Evolutionary conservation across 2,888 invertebrate genomes (phyloP), one percentile per base, ranked within the genome.

Genomic region (Nebria brevicollis): DNA sequence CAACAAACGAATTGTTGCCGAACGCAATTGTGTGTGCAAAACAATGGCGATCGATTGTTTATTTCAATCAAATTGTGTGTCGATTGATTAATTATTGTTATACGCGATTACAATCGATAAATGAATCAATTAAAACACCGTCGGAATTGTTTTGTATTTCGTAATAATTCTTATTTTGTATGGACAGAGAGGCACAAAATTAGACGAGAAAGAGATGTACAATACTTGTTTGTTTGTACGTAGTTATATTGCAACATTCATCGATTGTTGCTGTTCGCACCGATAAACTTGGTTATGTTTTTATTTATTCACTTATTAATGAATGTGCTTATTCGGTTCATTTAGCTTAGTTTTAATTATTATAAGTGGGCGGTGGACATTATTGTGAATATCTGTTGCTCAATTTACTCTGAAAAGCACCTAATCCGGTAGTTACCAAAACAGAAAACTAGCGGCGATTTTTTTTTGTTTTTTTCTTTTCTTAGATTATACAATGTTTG

Each of bases 401-500:
- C 54, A 54, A 54, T 13, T 54, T 54, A 11, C 54, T 54, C 13
- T 54, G 4, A 11, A 54, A 54, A 54, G 54, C 54, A 54, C 54
- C 54, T 54, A 54, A 34, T 54, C 7, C 54, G 54, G 54, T 54
- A 54, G 8, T 72, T 42, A 42, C 42, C 43, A 73, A 73, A 75
- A 42, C 42, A 42, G 54, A 73, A 25, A 26, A 75, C n/a, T 75
- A 13, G 43, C 15, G 20, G 13, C 26, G 42, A 74, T n/a, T 74
- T 74, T 54, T 66, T 20, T 66, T 66, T 66, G 20, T 20, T 20
- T 20, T 20, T 66, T 15, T 10, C 6, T 68, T 68, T 68, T 25
- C 20, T 54, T 7, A 54, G 43, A 43, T 43, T 78, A 73, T 78
- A 78, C 78, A 78, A 78, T 73, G 64, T 26, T 74, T 65, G 42